Evolutionary conservation across 2,113 vertebrate species (phyloP).

Genomic region (Xyliphius kryptos): DNA sequence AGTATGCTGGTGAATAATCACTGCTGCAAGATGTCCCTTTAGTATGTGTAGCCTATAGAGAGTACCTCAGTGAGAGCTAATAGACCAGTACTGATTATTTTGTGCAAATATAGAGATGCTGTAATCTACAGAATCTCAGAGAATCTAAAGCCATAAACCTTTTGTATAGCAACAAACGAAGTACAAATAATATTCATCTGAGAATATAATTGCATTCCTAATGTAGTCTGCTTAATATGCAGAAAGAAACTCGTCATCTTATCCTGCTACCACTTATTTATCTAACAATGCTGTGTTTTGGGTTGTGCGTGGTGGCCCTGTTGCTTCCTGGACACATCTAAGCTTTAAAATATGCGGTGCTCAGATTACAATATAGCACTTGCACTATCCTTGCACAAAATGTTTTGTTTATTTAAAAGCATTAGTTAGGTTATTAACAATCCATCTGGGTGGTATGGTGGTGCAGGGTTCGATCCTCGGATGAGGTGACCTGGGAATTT

Average conservation of each 20-base stretch:
- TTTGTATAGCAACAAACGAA: constrained; percentile 42
- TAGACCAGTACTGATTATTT: constrained; percentile 51
- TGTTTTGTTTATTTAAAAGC: too few species aligned
- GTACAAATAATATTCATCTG: constrained; percentile 44
- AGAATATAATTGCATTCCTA: constrained; percentile 8
- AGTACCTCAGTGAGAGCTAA: constrained; percentile 43
- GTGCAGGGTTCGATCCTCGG: too few species aligned
- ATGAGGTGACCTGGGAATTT: too few species aligned
- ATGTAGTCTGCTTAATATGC: neutral
- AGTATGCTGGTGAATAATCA: constrained; percentile 5
- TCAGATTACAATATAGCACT: too few species aligned
- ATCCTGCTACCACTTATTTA: neutral
- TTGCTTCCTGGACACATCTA: too few species aligned
- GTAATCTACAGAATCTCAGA: constrained; percentile 37
- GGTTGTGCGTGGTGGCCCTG: too few species aligned
- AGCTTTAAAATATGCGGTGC: too few species aligned
- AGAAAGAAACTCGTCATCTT: neutral
- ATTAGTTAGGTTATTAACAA: too few species aligned
- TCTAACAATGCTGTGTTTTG: too few species aligned
- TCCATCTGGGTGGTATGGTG: too few species aligned
- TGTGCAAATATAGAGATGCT: constrained; percentile 28
- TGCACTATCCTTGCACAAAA: too few species aligned
- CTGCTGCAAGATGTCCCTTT: constrained; percentile 45
- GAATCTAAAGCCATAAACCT: constrained; percentile 44
- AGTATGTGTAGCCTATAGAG: constrained; percentile 48